These are phyloP conservation scores for Actinostola sp. DNA, from an alignment of 92 coral and sea anemone genomes.

Conservation along the genomic window DNA sequence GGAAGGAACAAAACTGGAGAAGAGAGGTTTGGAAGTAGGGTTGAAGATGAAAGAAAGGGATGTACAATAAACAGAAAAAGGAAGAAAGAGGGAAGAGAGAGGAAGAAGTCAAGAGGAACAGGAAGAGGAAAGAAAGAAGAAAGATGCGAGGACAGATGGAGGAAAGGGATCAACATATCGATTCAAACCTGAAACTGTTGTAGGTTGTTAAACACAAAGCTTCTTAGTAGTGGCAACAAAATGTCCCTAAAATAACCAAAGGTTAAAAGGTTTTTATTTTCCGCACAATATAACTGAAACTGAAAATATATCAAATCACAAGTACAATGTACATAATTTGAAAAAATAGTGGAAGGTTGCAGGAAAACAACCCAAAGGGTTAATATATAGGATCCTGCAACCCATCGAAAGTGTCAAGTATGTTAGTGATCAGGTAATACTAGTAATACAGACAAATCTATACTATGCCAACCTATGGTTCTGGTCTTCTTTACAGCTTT, in stretches of 20 bases:
- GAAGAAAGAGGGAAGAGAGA: neutral
- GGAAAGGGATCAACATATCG: neutral
- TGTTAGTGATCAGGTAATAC: too few species aligned
- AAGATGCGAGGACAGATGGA: neutral
- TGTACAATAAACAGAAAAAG: neutral
- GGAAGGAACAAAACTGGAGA: neutral
- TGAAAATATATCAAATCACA: neutral
- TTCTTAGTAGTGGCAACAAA: conserved; percentile 70
- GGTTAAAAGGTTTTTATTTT: neutral
- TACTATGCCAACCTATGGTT: conserved; percentile 57
- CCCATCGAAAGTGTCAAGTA: too few species aligned
- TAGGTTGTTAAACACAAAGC: conserved; percentile 74
- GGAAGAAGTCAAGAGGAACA: neutral
- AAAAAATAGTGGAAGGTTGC: too few species aligned
- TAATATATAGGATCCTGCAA: too few species aligned
- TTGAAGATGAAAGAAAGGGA: neutral
- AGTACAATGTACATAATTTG: too few species aligned
- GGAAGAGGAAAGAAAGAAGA: too few species aligned
- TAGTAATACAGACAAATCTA: too few species aligned
- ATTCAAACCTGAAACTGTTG: conserved; percentile 75
- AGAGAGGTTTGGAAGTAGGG: neutral
- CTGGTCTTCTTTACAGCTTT: conserved; percentile 58
- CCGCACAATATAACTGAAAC: too few species aligned
- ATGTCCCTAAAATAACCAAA: conserved; percentile 49
- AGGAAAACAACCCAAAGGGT: too few species aligned